Conservation (phyloP, 2,113 vertebrate species). For the Syngnathus typhle region DNA sequence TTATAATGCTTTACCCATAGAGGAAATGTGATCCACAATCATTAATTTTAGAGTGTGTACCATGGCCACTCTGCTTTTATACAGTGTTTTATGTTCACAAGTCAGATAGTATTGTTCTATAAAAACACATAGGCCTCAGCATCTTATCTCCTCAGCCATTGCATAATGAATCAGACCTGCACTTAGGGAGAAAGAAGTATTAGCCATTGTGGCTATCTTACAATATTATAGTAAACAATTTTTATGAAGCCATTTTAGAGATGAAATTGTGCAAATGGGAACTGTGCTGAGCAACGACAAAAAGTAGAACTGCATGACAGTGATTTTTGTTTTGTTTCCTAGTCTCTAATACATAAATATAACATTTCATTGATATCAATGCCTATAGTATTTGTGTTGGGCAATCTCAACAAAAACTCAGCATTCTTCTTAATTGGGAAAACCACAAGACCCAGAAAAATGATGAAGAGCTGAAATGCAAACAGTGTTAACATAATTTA, state of each 20-base stretch:
- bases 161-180: conserved; percentile 48
- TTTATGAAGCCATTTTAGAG: conserved; percentile 33
- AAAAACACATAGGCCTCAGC: conserved; percentile 15
- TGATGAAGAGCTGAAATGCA: not conserved
- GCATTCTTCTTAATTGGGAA: not conserved
- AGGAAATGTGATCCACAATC: conserved; percentile 28
- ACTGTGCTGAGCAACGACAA: not conserved
- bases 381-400: not conserved
- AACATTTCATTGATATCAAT: not conserved
- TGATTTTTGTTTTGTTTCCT: not conserved
- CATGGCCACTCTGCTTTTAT: conserved; percentile 23
- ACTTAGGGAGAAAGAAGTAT: conserved; percentile 30
- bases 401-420: not conserved
- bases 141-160: conserved; percentile 43
- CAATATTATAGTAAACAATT: conserved; percentile 48
- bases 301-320: not conserved
- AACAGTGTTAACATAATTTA: not conserved
- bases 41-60: conserved; percentile 40
- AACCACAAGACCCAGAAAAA: not conserved
- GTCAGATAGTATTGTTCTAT: conserved; percentile 34
- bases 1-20: conserved; percentile 17
- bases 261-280: conserved; percentile 33
- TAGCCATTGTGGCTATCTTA: conserved; percentile 34
- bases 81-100: conserved; percentile 39
- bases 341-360: not conserved